A percentile compares a stretch with the other conserved stretches of the same genome.
Evolutionary conservation across 2,888 invertebrate genomes (phyloP).

Genomic region (Polylopha cassiicola): DNA sequence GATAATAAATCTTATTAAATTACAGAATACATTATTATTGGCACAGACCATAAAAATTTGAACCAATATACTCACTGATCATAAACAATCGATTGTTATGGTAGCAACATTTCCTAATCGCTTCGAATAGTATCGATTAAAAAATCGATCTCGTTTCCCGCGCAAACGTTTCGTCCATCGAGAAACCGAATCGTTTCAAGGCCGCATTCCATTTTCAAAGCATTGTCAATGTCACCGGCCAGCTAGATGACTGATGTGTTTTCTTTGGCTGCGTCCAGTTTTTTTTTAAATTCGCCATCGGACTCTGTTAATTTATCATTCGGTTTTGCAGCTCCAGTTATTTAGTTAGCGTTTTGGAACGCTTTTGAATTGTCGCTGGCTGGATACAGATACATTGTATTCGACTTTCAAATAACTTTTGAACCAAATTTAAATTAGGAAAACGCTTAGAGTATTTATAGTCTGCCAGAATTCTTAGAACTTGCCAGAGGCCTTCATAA

Average conservation of each 20-base stretch:
- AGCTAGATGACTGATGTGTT: conserved; percentile 55
- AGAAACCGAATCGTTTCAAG: conserved; percentile 67
- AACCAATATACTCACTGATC: conserved; percentile 7
- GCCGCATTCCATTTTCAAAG: conserved; percentile 71
- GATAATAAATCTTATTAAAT: neutral
- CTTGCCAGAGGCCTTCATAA: conserved; percentile 12
- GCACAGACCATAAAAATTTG: too few species aligned
- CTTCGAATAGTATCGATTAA: conserved; percentile 21
- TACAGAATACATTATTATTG: neutral
- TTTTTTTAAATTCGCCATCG: conserved; percentile 3
- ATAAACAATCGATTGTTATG: conserved; percentile 21
- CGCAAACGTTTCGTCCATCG: conserved; percentile 48
- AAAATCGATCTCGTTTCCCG: conserved; percentile 42
- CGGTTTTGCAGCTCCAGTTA: too few species aligned
- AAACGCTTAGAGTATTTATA: conserved; percentile 19
- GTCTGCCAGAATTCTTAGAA: conserved; percentile 48
- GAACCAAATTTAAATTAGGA: conserved; percentile 11
- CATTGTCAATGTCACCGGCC: conserved; percentile 71
- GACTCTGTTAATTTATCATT: neutral
- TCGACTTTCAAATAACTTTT: too few species aligned
- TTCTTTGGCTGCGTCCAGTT: conserved; percentile 41
- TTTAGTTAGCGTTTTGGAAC: too few species aligned
- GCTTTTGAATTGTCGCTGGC: too few species aligned
- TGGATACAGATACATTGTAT: too few species aligned
- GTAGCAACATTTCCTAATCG: conserved; percentile 22